Percentiles rank a stretch among this genome's conserved stretches.
Conservation (phyloP, 2,113 vertebrate species). For the Egretta garzetta region DNA sequence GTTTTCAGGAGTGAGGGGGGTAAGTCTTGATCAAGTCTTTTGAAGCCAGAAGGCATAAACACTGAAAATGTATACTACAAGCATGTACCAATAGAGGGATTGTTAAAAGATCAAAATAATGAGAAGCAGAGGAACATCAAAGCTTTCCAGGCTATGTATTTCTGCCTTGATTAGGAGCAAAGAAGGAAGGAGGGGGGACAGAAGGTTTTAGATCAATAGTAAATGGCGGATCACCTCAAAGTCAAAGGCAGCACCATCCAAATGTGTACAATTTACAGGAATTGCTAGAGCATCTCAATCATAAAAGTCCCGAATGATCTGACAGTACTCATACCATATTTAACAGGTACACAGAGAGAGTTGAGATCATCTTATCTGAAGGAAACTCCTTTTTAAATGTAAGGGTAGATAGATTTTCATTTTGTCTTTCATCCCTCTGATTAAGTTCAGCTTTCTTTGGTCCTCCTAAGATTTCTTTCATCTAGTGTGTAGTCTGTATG, state of each 20-base stretch:
- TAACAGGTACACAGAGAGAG: conserved; percentile 49
- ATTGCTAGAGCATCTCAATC: conserved; percentile 26
- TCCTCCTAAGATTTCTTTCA: conserved; percentile 58
- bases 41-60: conserved; percentile 31
- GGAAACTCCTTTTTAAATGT: conserved; percentile 60
- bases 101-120: conserved; percentile 65
- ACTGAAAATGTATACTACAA: background rate
- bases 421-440: conserved; percentile 52
- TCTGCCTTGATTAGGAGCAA: conserved; percentile 58
- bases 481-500: conserved; percentile 28
- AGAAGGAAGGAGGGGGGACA: background rate
- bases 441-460: conserved; percentile 51
- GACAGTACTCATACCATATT: conserved; percentile 20
- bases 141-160: conserved; percentile 36
- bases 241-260: conserved; percentile 19
- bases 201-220: conserved; percentile 51
- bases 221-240: conserved; percentile 30
- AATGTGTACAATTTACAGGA: conserved; percentile 53
- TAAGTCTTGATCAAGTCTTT: background rate
- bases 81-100: conserved; percentile 11
- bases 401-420: conserved; percentile 48
- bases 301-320: conserved; percentile 49
- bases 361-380: conserved; percentile 29
- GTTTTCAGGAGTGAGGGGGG: background rate
- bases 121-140: conserved; percentile 60